A percentile compares a stretch with the other conserved stretches of the same genome.
phyloP scores from a whole-genome alignment of 1,140 invertebrate genomes.

The Drosophila auraria region DNA sequence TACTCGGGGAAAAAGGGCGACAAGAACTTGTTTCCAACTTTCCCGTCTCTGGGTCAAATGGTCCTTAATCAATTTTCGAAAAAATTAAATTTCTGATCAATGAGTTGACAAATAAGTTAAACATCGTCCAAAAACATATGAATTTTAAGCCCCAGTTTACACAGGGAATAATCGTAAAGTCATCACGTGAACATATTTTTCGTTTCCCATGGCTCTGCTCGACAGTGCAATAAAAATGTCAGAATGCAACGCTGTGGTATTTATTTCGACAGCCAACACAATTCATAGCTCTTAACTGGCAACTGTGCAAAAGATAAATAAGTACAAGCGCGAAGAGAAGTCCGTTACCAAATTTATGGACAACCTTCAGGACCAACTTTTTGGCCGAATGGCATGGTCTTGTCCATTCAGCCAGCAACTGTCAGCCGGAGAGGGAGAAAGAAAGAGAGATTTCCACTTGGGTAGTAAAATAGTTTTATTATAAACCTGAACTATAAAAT shows the following conservation, averaged over 20 bases:
- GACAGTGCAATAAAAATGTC: constrained; percentile 46
- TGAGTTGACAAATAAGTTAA: constrained; percentile 34
- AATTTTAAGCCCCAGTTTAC: constrained; percentile 1
- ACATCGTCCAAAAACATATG: neutral
- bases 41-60: neutral
- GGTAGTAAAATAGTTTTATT: constrained; percentile 24
- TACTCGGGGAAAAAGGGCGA: constrained; percentile 2
- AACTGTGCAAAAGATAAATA: constrained; percentile 45
- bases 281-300: constrained; percentile 50
- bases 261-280: constrained; percentile 42
- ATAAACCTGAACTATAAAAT: constrained; percentile 26
- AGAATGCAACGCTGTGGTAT: constrained; percentile 35
- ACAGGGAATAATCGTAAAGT: neutral
- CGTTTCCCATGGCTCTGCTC: constrained; percentile 1
- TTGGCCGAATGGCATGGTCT: constrained; percentile 18
- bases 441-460: constrained; percentile 4
- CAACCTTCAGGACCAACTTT: constrained; percentile 48
- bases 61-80: neutral
- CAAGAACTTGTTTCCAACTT: constrained; percentile 17
- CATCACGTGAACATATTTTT: constrained; percentile 12
- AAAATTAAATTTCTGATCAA: constrained; percentile 10
- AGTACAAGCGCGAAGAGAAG: constrained; percentile 27
- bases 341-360: constrained; percentile 38
- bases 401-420: constrained; percentile 21
- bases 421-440: neutral